Base-by-base conservation (phyloP, 2,797 vertebrate species). In the Mycteria americana region DNA sequence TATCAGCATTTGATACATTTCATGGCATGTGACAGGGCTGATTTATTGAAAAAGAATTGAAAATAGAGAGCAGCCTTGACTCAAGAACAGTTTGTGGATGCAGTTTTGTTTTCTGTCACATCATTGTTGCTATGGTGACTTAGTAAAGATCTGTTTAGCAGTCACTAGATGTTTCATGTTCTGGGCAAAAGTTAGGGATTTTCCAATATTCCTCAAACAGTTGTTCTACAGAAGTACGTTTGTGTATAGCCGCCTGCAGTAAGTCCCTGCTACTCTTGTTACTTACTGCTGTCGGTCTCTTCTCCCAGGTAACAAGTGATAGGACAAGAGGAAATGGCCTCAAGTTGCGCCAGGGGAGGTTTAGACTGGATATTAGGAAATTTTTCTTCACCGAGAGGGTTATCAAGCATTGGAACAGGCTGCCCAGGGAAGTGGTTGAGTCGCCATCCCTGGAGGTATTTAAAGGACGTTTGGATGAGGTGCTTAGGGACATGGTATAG, bases 91-190 rank as follows among this genome's bases (percentile, higher is more conserved):
- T 74, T 70, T 83, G 80, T 31, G 69, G 89, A 94, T 95, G 73
- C 0, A 0, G 48, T 90, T 96, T 96, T 93, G 92, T 96, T 95
- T 97, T 94, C 82, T 89, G 87, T 94, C 94, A 79, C 75, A 76
- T 96, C 50, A 48, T 48, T 0, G 93, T 95, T 96, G 95, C 94
- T 89, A 96, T 95, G 90, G 97, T 91, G 76, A 96, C 65, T 88
- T 65, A 85, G 63, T 54, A 76, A 73, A 81, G 62, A 87, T 77
- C 65, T 88, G 25, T 92, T 92, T 91, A 85, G 78, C 84, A 89
- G 72, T 92, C 88, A n/a, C 41, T 92, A 63, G 45, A 46, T 92
- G 37, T 92, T 90, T 85, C 63, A 23, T 76, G 28, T 94, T 92
- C 86, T 88, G 81, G 67, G 75, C 84, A 93, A 43, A 94, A 95